These are phyloP conservation scores for Eulemur albifrons DNA, from an alignment of 2,797 vertebrate genomes.

Conservation along the genomic window DNA sequence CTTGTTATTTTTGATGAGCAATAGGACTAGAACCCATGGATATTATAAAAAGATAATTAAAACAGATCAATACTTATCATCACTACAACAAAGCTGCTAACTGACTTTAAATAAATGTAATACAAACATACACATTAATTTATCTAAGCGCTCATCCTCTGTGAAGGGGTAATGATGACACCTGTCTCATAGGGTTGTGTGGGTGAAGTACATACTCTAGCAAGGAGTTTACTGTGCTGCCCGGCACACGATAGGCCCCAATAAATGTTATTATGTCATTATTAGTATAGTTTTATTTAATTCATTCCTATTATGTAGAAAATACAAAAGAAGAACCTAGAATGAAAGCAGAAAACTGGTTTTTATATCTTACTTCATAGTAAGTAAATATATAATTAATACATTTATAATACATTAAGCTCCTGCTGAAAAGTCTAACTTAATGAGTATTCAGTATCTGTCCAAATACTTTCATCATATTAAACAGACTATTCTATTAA, in stretches of 20 bases:
- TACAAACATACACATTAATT: not conserved
- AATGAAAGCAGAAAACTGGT: not conserved
- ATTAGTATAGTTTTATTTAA: not conserved
- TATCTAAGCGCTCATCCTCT: not conserved
- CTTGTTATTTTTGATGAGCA: not conserved
- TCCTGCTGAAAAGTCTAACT: not conserved
- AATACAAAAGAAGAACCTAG: not conserved
- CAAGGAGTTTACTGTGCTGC: not conserved
- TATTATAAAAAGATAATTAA: not conserved
- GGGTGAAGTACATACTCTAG: not conserved
- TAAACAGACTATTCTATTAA: not conserved
- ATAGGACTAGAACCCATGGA: not conserved
- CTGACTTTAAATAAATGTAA: not conserved
- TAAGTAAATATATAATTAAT: not conserved
- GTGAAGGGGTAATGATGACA: not conserved
- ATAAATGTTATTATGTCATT: not conserved
- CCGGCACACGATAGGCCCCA: not conserved
- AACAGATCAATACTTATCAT: not conserved
- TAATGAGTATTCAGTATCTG: not conserved
- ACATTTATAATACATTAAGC: not conserved
- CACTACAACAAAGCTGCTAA: not conserved
- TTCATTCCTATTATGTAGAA: not conserved
- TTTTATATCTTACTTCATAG: not conserved
- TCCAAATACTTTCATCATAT: not conserved
- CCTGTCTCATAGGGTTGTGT: rapidly evolving